Percentiles rank a stretch among this genome's conserved stretches.
phyloP scores from a whole-genome alignment of 2,113 vertebrate genomes.

The Xiphophorus hellerii region DNA sequence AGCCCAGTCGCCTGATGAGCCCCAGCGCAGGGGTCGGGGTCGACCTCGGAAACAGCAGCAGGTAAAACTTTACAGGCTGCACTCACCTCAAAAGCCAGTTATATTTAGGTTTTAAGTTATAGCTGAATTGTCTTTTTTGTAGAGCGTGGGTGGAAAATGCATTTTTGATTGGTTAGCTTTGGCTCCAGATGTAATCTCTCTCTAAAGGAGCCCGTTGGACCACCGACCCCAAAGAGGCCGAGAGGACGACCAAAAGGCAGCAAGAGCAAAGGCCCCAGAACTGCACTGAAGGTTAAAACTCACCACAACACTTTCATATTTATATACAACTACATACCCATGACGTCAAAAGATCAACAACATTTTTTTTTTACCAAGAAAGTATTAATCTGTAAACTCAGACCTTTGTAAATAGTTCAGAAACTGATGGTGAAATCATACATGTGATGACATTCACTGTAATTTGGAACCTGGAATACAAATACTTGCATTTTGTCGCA shows the following conservation, averaged over 20 bases:
- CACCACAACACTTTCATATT: neutral
- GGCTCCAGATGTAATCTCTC: constrained; percentile 24
- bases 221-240: constrained; percentile 81
- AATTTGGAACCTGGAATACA: neutral
- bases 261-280: constrained; percentile 79
- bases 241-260: constrained; percentile 84
- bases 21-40: constrained; percentile 78
- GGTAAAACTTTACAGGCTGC: constrained; percentile 52
- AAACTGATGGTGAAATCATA: neutral
- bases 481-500: neutral
- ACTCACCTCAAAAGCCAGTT: neutral
- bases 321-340: neutral
- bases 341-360: neutral
- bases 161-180: constrained; percentile 1
- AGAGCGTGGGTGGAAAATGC: neutral
- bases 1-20: constrained; percentile 63
- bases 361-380: neutral
- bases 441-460: neutral
- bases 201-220: constrained; percentile 79
- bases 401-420: neutral
- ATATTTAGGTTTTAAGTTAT: neutral
- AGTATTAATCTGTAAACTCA: neutral
- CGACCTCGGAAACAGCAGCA: constrained; percentile 82
- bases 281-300: constrained; percentile 74
- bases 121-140: neutral